Evolutionary conservation across 2,113 vertebrate species (phyloP), one percentile per base, ranked within the genome.

Genomic region (Malurus elegans): DNA sequence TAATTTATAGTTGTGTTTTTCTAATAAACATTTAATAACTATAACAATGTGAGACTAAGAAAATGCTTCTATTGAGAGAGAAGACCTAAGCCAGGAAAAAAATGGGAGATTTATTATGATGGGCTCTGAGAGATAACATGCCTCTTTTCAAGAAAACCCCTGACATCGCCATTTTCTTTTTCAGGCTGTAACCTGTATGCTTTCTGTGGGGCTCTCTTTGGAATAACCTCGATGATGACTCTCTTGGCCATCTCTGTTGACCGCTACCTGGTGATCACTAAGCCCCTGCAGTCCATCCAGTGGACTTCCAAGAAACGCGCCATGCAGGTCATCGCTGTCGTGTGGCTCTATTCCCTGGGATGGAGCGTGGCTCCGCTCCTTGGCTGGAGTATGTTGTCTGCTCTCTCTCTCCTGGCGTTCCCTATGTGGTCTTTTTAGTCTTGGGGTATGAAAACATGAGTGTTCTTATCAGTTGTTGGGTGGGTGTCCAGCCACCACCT

Each of bases 151-250:
- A 56, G 74, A 73, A 64, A 91, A 71, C 31, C 51, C 23, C 64
- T 83, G 60, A 82, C 8, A 2, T 4, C 74, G 73, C 26, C 4
- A 8, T 92, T 95, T 83, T 88, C 71, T 96, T 31, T 82, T 88
- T 32, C 88, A 97, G 97, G 97, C 50, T 98, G 98, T 32, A 93
- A 97, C 54, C 26, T 98, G 48, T 97, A 98, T 10, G 97, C 97
- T 24, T 98, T 98, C 92, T 98, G 97, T 1, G 97, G 97, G 34
- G 97, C 97, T 3, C 92, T 98, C 56, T 98, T 98, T 9, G 97
- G 97, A 57, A 98, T 98, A 91, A 97, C 97, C 26, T 98, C 97
- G 1, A 98, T 98, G 98, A 98, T 98, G 96, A 97, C 97, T 32
- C 93, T 98, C 42, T 20, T 98, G 57, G 97, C 97, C 8, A 97